These are phyloP conservation scores for Romanomermis culicivorax DNA, from an alignment of 2,888 invertebrate species.

Conservation along the genomic window DNA sequence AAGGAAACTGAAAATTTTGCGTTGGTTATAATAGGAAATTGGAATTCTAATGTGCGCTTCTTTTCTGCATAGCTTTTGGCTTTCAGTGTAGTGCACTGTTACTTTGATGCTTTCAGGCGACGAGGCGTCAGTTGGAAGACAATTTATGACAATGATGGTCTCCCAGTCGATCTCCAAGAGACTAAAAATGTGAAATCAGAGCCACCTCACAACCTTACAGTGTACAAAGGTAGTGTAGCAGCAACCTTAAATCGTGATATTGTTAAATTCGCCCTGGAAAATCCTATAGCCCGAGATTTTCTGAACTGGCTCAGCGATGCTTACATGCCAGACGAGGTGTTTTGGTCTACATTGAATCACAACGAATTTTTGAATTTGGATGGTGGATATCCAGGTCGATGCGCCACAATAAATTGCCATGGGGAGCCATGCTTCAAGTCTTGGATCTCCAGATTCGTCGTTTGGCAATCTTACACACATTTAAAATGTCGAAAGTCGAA, in stretches of 20 bases:
- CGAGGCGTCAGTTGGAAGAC: too few species aligned
- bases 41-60: too few species aligned
- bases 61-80: too few species aligned
- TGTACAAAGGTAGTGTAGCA: conserved; percentile 9
- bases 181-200: neutral
- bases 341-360: conserved; percentile 6
- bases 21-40: too few species aligned
- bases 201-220: neutral
- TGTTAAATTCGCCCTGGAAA: neutral
- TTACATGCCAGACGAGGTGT: conserved; percentile 3
- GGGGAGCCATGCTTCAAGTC: neutral
- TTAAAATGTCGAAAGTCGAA: neutral
- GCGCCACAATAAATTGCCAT: neutral
- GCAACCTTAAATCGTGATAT: neutral
- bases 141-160: too few species aligned
- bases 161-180: too few species aligned
- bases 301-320: conserved; percentile 1
- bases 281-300: neutral
- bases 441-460: conserved; percentile 7
- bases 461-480: neutral
- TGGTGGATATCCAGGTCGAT: conserved; percentile 8
- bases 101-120: too few species aligned
- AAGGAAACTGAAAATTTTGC: too few species aligned
- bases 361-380: neutral
- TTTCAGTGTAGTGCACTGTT: too few species aligned